phyloP scores from a whole-genome alignment of 2,888 invertebrate species.

The Chrysodeixis includens region DNA sequence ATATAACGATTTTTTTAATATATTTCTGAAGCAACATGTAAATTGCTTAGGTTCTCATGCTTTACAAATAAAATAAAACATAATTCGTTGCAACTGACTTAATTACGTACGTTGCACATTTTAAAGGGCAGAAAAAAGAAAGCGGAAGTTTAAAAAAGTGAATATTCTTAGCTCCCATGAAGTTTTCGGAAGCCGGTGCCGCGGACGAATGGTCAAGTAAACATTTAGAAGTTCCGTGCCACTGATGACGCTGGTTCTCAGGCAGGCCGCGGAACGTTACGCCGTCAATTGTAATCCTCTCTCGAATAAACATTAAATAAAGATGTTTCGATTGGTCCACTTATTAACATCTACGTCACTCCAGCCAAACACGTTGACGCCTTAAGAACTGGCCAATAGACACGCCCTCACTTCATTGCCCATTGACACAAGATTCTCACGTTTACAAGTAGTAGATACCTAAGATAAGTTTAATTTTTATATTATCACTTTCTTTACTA shows the following conservation, averaged over 20 bases:
- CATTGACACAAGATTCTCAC: conserved; percentile 8
- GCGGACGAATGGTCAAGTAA: conserved; percentile 50
- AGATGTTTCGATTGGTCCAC: conserved; percentile 36
- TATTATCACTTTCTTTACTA: neutral
- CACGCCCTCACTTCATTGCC: conserved; percentile 40
- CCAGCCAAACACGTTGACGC: conserved; percentile 32
- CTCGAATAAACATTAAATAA: conserved; percentile 50
- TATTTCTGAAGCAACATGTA: too few relatives aligned
- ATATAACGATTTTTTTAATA: neutral
- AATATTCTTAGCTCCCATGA: conserved; percentile 19
- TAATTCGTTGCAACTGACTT: neutral
- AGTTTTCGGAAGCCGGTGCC: conserved; percentile 26
- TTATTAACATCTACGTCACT: conserved; percentile 25
- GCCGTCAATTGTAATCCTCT: conserved; percentile 52
- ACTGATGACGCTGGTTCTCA: conserved; percentile 69
- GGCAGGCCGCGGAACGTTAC: conserved; percentile 69
- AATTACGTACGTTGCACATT: neutral
- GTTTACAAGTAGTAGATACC: conserved; percentile 1
- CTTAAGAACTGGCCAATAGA: conserved; percentile 51
- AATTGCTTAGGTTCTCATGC: too few relatives aligned
- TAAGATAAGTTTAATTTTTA: neutral
- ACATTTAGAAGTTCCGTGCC: conserved; percentile 53
- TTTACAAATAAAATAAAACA: neutral
- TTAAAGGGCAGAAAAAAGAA: conserved; percentile 3
- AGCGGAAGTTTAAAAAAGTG: conserved; percentile 34